Evolutionary conservation across 2,888 invertebrate species (phyloP), one percentile per base, ranked within the genome.

Genomic region (Drosophila atripex): DNA sequence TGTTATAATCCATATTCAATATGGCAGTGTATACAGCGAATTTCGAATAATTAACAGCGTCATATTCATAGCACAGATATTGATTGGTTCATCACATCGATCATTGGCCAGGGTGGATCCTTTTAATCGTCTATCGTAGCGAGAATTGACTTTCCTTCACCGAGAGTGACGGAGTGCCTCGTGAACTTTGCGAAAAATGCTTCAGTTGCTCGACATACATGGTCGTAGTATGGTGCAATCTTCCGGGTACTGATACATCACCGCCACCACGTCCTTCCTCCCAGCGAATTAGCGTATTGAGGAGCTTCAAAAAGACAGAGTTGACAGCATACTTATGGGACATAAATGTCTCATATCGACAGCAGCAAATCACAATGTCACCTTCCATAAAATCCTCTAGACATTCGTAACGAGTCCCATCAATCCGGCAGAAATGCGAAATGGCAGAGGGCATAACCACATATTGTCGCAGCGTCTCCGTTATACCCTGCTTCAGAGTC

Each of bases 341-440:
- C 0, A 58, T 3, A 12, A 60, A 78, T 3, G 38, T 1, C 21
- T 70, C 61, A 11, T 74, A 69, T 7, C 50, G 41, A 9, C 79
- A 76, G 21, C 74, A 76, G 16, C 64, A 66, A 6, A 66, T 41
- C 6, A 66, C 41, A n/a, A 69, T 53, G 32, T 76, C 74, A 7
- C 65, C 65, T 0, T 55, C 76, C 3, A 6, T 7, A 4, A 73
- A 57, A 12, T 54, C 45, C 16, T 63, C 47, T 1, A 71, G 0
- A 1, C 16, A 49, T 0, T 7, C 2, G 8, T 74, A 61, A 5
- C 12, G 32, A 1, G 9, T 32, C 8, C 71, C 69, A 38, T 70
- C 59, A 3, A 63, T 57, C 0, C 68, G 61, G 21, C 14, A 58
- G 0, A 76, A 32, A 0, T 18, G 9, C 0, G 9, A 38, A 7